Conservation (phyloP, 35 echinoderm and acorn worm genomes). For the Ophioderma brevispina region DNA sequence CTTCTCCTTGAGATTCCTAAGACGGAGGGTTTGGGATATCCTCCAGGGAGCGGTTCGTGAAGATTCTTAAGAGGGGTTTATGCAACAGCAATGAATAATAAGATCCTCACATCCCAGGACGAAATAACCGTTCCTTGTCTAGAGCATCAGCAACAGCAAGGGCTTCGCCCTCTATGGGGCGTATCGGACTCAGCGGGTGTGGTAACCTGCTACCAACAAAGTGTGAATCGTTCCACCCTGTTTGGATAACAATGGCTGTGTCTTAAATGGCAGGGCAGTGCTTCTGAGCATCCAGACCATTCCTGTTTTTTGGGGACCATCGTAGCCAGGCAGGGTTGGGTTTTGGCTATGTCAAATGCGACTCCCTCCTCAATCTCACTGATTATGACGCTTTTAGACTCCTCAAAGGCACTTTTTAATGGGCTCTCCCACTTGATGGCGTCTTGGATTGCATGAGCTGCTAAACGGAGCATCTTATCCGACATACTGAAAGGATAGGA, state of each 20-base stretch:
- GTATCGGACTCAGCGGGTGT: constrained; percentile 38
- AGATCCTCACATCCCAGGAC: too few relatives aligned
- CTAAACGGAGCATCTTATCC: background rate
- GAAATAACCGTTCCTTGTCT: constrained; percentile 30
- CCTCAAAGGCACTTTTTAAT: background rate
- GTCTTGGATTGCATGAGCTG: background rate
- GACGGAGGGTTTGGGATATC: too few relatives aligned
- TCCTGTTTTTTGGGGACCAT: constrained; percentile 33
- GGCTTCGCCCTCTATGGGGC: constrained; percentile 27
- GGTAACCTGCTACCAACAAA: constrained; percentile 24
- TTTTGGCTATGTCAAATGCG: constrained; percentile 8
- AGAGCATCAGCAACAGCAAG: constrained; percentile 38
- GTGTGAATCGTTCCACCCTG: background rate
- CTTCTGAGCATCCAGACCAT: constrained; percentile 44
- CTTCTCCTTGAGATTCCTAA: too few relatives aligned
- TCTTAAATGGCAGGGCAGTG: background rate
- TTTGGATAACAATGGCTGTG: constrained; percentile 3
- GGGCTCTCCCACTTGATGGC: background rate
- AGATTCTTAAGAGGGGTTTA: background rate
- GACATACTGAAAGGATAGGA: background rate
- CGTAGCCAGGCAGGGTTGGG: constrained; percentile 47
- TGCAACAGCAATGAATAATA: constrained; percentile 36
- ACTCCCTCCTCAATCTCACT: constrained; percentile 30
- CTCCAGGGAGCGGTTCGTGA: too few relatives aligned
- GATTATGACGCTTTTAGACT: constrained; percentile 27